Base-by-base conservation (phyloP, 2,113 vertebrate genomes). In the Pyxicephalus adspersus region DNA sequence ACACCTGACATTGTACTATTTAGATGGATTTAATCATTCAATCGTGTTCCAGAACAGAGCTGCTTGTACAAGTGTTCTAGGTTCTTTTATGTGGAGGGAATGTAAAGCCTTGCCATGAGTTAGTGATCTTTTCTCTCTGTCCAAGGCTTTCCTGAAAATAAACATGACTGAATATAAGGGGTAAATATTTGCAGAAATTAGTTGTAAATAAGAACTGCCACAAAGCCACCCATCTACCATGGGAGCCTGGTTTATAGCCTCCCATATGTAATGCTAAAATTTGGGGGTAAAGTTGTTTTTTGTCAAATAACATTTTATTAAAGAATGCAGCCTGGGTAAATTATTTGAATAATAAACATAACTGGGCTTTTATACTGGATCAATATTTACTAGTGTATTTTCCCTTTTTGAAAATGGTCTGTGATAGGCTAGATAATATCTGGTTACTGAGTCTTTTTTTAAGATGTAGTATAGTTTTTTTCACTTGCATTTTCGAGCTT, bases 401-500 rank as follows among this genome's bases (percentile, higher is more conserved):
- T 74, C 7, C 4, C 28, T 26, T 17, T 73, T 54, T 52, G 45
- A 13, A 61, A 61, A 61, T 61, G 58, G 58, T 61, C 25, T 22
- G 13, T 2, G 22, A 61, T 16, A 26, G 23, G 13, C 23, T 61
- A 61, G n/a, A 61, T 68, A 23, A 9, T 72, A 23, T 76, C 60
- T 64, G 63, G 58, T 64, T n/a, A 28, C 60, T 25, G 55, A 52
- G 31, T 2, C 19, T 52, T 26, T 65, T 52, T 64, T 54, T n/a
- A 66, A 65, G 63, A 50, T 82, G 50, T 73, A 81, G 79, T 55
- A 81, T 38, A 58, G 18, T 52, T 29, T 72, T 72, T 64, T 60
- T 60, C 57, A 16, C 61, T 45, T 61, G 29, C 61, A 16, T 60
- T 71, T 80, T 70, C 31, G 20, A 65, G 54, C 26, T 25, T 13